phyloP scores from a whole-genome alignment of 2,888 invertebrate genomes.

The Epistrophella euchroma region DNA sequence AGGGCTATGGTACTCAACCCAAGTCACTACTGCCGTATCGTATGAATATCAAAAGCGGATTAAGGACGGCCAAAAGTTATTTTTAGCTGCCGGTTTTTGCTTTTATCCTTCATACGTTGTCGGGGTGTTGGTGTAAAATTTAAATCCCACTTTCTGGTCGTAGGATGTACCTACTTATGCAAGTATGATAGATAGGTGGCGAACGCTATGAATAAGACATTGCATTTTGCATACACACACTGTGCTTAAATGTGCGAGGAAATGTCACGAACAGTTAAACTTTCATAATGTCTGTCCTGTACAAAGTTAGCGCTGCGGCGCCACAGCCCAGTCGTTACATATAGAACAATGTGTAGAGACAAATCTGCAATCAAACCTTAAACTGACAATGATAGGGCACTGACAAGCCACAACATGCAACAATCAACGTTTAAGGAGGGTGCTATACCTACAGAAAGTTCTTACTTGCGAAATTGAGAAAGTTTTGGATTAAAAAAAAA shows the following conservation, averaged over 20 bases:
- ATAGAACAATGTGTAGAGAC: neutral
- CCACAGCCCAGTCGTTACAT: neutral
- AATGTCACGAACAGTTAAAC: constrained; percentile 58
- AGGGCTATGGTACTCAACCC: constrained; percentile 35
- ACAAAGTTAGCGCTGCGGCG: neutral
- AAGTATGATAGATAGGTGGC: constrained; percentile 47
- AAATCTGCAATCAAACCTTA: neutral
- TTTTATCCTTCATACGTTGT: constrained; percentile 30
- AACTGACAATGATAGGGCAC: too few relatives aligned
- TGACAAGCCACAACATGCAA: too few relatives aligned
- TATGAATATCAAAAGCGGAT: constrained; percentile 30
- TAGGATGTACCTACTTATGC: constrained; percentile 24
- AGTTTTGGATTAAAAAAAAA: too few relatives aligned
- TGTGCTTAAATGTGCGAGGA: constrained; percentile 5
- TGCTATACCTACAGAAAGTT: too few relatives aligned
- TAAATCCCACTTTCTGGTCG: constrained; percentile 49
- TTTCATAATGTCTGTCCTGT: constrained; percentile 55
- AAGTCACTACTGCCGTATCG: constrained; percentile 9
- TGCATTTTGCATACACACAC: constrained; percentile 22
- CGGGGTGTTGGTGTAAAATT: constrained; percentile 34
- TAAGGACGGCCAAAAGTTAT: constrained; percentile 48
- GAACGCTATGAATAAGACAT: constrained; percentile 57
- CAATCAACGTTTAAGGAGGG: too few relatives aligned
- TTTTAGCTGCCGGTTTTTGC: constrained; percentile 44
- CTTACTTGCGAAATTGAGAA: too few relatives aligned